phyloP scores from a whole-genome alignment of 1,140 invertebrate genomes.

The Antheraea mylitta region DNA sequence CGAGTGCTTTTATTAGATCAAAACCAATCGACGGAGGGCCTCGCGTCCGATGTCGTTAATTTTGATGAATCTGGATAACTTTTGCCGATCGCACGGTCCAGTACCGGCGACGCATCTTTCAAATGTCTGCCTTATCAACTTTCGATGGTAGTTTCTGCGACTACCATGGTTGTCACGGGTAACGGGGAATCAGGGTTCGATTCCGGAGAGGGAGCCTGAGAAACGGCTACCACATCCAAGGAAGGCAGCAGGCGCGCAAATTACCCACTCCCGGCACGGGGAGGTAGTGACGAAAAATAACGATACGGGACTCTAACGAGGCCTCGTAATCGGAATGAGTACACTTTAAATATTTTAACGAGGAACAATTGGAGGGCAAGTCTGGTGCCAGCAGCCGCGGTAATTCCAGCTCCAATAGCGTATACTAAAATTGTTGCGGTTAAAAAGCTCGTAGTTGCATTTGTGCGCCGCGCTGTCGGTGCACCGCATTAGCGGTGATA shows the following conservation, averaged over 20 bases:
- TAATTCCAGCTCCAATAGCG: conserved; percentile 95
- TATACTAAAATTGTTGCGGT: conserved; percentile 93
- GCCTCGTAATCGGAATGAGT: conserved; percentile 93
- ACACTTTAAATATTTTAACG: conserved; percentile 94
- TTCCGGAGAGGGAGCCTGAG: conserved; percentile 91
- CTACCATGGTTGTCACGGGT: conserved; percentile 91
- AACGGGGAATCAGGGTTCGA: conserved; percentile 84
- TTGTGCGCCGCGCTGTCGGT: conserved; percentile 82
- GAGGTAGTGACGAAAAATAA: conserved; percentile 94
- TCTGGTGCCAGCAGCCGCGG: conserved; percentile 94
- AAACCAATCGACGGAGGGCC: conserved; percentile 79
- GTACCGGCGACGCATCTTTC: conserved; percentile 89
- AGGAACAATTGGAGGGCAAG: conserved; percentile 95
- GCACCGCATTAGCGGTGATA: conserved; percentile 79
- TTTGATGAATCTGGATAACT: conserved; percentile 91
- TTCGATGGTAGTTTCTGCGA: conserved; percentile 88
- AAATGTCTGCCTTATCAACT: conserved; percentile 95
- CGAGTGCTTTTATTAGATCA: conserved; percentile 84
- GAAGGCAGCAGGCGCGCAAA: conserved; percentile 94
- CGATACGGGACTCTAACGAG: conserved; percentile 88
- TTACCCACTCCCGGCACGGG: conserved; percentile 91
- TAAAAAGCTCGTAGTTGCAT: conserved; percentile 88
- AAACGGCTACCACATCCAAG: conserved; percentile 96
- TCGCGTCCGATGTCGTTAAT: conserved; percentile 77
- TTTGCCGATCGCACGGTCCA: conserved; percentile 87